Conservation (phyloP, 1,140 invertebrate species). For the Megathymus violae region DNA sequence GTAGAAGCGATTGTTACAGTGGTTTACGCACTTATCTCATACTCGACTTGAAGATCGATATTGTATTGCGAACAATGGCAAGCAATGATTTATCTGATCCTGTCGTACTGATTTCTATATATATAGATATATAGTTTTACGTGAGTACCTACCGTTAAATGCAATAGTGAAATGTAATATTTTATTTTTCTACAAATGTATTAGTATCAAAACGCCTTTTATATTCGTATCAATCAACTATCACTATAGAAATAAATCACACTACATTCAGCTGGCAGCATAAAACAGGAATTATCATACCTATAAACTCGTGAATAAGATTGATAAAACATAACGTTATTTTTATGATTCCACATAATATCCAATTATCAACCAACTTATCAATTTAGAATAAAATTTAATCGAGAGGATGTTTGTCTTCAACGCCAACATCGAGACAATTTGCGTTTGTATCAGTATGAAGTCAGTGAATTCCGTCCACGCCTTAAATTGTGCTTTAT, state of each 20-base stretch:
- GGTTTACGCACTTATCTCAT: slow-evolving; percentile 30
- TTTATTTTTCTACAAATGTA: slow-evolving; percentile 19
- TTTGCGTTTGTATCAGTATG: slow-evolving; percentile 37
- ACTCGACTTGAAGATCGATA: slow-evolving; percentile 9
- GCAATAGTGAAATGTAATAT: slow-evolving; percentile 10
- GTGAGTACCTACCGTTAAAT: neutral
- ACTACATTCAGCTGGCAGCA: slow-evolving; percentile 10
- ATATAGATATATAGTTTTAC: neutral
- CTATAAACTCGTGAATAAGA: slow-evolving; percentile 1
- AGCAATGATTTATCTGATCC: slow-evolving; percentile 14
- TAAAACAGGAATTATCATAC: neutral
- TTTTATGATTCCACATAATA: slow-evolving; percentile 4
- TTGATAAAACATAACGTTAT: slow-evolving; percentile 9
- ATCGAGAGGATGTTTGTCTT: slow-evolving; percentile 1
- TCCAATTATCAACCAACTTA: no score
- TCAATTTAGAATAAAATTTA: no score
- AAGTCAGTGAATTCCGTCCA: slow-evolving; percentile 76
- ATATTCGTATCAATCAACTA: neutral
- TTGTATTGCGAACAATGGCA: slow-evolving; percentile 19
- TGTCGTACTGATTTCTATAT: slow-evolving; percentile 12
- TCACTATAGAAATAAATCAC: neutral
- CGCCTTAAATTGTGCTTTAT: slow-evolving; percentile 64
- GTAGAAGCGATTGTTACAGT: slow-evolving; percentile 62
- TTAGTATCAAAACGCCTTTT: neutral
- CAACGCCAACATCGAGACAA: neutral